Base-by-base conservation (phyloP, 1,140 invertebrate genomes). In the Drosophila triauraria region DNA sequence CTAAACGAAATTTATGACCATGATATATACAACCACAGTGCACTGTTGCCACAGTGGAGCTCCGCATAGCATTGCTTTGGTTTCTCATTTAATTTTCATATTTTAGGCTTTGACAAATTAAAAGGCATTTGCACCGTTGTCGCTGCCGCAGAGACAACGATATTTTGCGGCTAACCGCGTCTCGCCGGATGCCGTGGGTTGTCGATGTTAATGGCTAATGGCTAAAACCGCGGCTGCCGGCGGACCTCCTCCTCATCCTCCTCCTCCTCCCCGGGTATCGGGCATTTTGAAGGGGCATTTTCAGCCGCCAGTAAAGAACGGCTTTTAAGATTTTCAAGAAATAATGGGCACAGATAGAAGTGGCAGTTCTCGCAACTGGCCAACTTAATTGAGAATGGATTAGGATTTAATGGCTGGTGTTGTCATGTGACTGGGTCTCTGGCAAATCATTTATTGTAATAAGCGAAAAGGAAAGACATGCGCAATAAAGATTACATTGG, bases 91-190 rank as follows among this genome's bases (percentile, higher is more conserved):
- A 87, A 87, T 87, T 87, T 87, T 90, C 86, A 91, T 91, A 90
- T 90, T 91, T 90, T 83, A 91, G 72, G 79, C 86, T 91, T 85
- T 90, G 86, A 91, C 86, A 90, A 91, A 90, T 90, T 90, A 90
- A 90, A 90, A 90, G 85, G 80, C 85, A 90, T 90, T 90, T 90
- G 83, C 84, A 87, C 85, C 80, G 80, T 84, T 87, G 84, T 84
- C 56, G 70, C 83, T 77, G 79, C 75, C 68, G 50, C 54, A 51
- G 70, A 72, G 69, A 71, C 81, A 90, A 78, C 85, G 56, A 87
- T 87, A 87, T 87, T 85, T 84, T 88, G 85, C 68, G 85, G 86
- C 83, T 90, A 90, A 82, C 82, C 78, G 71, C 80, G 70, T 74
- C 78, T 78, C 64, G 85, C 70, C 86, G 85, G 85, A 90, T 90